Evolutionary conservation across 2,797 vertebrate species (phyloP).

Genomic region (Sarcoramphus papa): DNA sequence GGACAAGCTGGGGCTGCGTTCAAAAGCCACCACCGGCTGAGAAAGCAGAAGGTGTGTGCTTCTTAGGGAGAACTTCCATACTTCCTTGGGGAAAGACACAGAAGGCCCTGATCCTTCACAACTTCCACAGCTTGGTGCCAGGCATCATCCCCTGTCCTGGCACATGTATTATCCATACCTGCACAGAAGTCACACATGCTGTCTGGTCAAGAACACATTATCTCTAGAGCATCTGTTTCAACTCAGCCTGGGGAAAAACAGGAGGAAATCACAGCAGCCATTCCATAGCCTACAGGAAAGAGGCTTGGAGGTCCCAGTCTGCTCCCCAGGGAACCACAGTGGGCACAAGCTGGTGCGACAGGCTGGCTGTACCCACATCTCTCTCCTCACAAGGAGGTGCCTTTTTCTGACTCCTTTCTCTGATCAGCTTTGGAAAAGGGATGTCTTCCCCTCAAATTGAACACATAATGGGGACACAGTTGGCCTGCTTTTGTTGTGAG

Average conservation of each 20-base stretch:
- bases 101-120: not conserved
- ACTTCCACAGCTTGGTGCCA: not conserved
- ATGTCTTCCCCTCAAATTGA: not conserved
- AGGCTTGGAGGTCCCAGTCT: not conserved
- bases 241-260: not conserved
- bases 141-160: not conserved
- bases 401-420: not conserved
- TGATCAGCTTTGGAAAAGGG: not conserved
- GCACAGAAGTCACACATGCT: accelerated
- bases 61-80: not conserved
- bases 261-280: not conserved
- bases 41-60: not conserved
- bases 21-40: not conserved
- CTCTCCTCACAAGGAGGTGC: not conserved
- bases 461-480: not conserved
- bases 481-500: not conserved
- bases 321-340: not conserved
- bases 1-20: not conserved
- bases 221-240: not conserved
- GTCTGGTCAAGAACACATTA: not conserved
- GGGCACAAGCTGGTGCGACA: not conserved
- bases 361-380: not conserved
- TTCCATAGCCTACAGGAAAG: not conserved
- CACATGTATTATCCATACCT: accelerated
- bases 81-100: not conserved